These are phyloP conservation scores for Drosophila picticornis DNA, from an alignment of 2,888 invertebrate species.

Conservation along the genomic window DNA sequence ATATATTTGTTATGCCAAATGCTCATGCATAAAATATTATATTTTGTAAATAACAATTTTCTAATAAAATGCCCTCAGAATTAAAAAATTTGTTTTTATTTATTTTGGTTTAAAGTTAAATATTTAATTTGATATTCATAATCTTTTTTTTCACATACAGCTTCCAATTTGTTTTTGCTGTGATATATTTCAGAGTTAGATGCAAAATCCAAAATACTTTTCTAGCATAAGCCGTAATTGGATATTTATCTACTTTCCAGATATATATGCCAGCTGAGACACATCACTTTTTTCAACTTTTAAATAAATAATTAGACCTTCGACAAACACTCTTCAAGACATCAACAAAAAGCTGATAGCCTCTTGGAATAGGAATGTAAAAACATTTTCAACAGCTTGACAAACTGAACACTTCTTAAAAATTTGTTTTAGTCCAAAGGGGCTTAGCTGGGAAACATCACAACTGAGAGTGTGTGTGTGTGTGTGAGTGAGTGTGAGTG, in stretches of 20 bases:
- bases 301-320: constrained; percentile 16
- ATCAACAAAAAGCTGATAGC: constrained; percentile 16
- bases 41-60: background rate
- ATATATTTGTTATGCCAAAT: background rate
- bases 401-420: constrained; percentile 51
- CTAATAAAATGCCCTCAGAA: fast-evolving
- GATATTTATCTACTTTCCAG: background rate
- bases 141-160: background rate
- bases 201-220: background rate
- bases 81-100: background rate
- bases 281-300: background rate
- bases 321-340: constrained; percentile 17
- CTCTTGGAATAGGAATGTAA: constrained; percentile 16
- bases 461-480: constrained; percentile 44
- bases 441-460: constrained; percentile 47
- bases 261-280: background rate
- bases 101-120: background rate
- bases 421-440: constrained; percentile 55
- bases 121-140: no score
- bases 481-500: constrained; percentile 5
- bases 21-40: background rate
- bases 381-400: constrained; percentile 60
- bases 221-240: background rate
- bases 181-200: background rate
- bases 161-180: background rate